A percentile compares a stretch with the other conserved stretches of the same genome.
Evolutionary conservation across 2,797 vertebrate species (phyloP).

Genomic region (Limosa lapponica): DNA sequence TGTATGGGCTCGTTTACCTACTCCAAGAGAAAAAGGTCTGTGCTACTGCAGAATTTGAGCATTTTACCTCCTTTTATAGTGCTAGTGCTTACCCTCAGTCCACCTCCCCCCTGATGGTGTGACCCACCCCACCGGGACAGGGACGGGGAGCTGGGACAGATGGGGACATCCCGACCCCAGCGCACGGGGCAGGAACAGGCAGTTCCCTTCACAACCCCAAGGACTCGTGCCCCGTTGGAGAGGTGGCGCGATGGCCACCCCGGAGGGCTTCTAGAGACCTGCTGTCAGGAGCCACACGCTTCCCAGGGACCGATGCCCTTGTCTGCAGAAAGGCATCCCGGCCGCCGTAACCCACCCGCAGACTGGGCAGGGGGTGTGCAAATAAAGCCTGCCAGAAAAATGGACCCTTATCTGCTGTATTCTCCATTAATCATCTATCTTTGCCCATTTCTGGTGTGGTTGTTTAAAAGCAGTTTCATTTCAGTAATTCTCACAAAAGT

Average conservation of each 20-base stretch:
- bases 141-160: neutral
- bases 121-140: neutral
- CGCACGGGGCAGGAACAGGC: fast-evolving
- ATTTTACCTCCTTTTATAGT: neutral
- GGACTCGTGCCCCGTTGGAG: neutral
- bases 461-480: neutral
- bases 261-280: neutral
- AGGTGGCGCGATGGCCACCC: neutral
- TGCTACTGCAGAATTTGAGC: neutral
- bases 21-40: neutral
- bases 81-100: neutral
- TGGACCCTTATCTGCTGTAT: neutral
- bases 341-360: fast-evolving
- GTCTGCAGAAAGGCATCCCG: neutral
- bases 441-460: too few relatives aligned
- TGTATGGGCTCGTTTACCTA: fast-evolving
- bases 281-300: fast-evolving
- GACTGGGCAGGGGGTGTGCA: fast-evolving
- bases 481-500: neutral
- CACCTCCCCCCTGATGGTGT: fast-evolving
- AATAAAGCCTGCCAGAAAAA: neutral
- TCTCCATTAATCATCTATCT: neutral
- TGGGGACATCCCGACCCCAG: fast-evolving
- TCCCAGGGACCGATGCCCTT: fast-evolving
- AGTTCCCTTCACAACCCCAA: neutral